Base-by-base conservation (phyloP, 2,113 vertebrate species). In the Ivindomyrus marchei region DNA sequence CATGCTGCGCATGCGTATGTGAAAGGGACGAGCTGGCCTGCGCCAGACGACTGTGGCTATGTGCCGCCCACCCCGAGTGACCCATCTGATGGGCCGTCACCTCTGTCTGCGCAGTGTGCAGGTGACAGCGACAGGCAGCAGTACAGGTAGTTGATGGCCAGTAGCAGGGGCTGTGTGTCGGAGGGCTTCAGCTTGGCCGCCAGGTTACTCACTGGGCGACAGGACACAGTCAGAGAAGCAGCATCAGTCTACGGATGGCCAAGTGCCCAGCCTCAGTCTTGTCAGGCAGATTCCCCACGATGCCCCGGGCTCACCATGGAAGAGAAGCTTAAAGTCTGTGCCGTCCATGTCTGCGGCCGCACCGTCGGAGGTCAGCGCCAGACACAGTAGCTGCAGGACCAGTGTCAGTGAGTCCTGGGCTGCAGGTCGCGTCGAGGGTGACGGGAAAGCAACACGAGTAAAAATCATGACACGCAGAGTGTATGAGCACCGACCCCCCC, bases 121-220 rank as follows among this genome's bases (percentile, higher is more conserved):
- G 96, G 95, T 87, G 97, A 96, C 91, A 96, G 95, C 74, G 95
- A 95, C 92, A 99, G 96, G 94, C 93, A 96, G 94, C 97, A 97
- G 92, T 99, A 97, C 58, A 99, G 93, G 94, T 97, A 99, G 94
- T 96, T 98, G 92, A 99, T 93, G 92, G 97, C 97, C 36, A 97
- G 97, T 77, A 97, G 95, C 88, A 99, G 96, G 90, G 96, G 93
- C 84, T 96, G 96, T 74, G 93, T 91, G 47, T 96, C 93, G 2
- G 74, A 88, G 0, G 95, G 93, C 85, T 94, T 96, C 92, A 98
- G 94, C 92, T 94, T 97, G 39, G 96, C 98, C 36, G 96, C 96
- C 89, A 99, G 94, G 92, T 95, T 98, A 94, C 97, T 97, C 91
- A 99, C 98, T 99, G 92, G 27, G 17, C 92, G 66, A 90, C 46